Conservation (phyloP, 2,888 invertebrate species). For the Macrophya annulata region DNA sequence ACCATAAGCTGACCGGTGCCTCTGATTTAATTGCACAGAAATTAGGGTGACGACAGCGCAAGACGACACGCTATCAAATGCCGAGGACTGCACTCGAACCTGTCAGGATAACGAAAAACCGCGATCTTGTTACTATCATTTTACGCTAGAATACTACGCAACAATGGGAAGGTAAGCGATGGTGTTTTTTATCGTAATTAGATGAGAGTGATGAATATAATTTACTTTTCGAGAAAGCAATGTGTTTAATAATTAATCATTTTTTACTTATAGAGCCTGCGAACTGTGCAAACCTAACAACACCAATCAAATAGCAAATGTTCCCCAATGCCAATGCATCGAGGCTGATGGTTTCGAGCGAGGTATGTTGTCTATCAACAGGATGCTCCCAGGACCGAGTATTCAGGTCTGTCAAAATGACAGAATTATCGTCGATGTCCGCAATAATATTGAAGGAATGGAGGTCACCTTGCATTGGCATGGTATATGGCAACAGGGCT, state of each 20-base stretch:
- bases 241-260: no score
- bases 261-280: slow-evolving; percentile 62
- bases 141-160: slow-evolving; percentile 91
- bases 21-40: not conserved
- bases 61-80: slow-evolving; percentile 81
- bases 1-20: not conserved
- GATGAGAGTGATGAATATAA: not conserved
- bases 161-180: slow-evolving; percentile 91
- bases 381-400: slow-evolving; percentile 67
- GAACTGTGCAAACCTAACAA: slow-evolving; percentile 62
- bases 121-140: slow-evolving; percentile 92
- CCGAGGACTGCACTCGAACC: slow-evolving; percentile 91
- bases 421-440: slow-evolving; percentile 50
- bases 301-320: slow-evolving; percentile 60
- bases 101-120: slow-evolving; percentile 91
- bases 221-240: not conserved
- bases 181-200: not conserved
- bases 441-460: slow-evolving; percentile 44
- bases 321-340: slow-evolving; percentile 65
- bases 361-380: slow-evolving; percentile 62
- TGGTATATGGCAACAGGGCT: slow-evolving; percentile 50
- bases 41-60: not conserved
- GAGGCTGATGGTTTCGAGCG: slow-evolving; percentile 64
- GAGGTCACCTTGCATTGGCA: slow-evolving; percentile 51
- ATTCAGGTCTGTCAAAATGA: slow-evolving; percentile 51